phyloP scores from a whole-genome alignment of 2,888 invertebrate species.

The Aelia acuminata region DNA sequence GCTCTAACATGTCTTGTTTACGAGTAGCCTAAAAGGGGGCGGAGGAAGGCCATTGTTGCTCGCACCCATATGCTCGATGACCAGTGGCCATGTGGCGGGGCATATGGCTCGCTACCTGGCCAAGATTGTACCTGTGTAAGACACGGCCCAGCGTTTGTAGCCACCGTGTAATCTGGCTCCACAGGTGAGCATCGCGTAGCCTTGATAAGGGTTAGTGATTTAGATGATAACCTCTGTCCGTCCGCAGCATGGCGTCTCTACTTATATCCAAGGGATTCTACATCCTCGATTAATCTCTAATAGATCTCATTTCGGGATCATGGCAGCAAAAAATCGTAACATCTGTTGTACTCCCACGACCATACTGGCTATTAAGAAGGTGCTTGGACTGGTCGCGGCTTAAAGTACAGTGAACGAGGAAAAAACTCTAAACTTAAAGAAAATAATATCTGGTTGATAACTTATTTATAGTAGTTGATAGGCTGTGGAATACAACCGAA shows the following conservation, averaged over 20 bases:
- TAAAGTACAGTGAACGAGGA: too few species aligned
- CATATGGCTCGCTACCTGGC: not conserved
- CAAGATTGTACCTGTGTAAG: not conserved
- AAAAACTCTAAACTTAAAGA: too few species aligned
- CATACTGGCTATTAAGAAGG: not conserved
- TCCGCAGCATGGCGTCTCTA: not conserved
- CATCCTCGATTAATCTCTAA: constrained; percentile 35
- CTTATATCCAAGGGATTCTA: not conserved
- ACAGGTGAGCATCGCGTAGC: constrained; percentile 35
- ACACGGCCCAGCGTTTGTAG: not conserved
- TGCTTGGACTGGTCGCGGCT: not conserved
- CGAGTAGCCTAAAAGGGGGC: not conserved
- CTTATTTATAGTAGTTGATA: too few species aligned
- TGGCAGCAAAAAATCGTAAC: not conserved
- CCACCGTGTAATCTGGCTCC: constrained; percentile 27
- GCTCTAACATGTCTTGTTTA: not conserved
- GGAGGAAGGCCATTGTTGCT: not conserved
- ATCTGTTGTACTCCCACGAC: not conserved
- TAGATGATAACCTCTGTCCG: constrained; percentile 29
- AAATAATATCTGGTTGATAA: too few species aligned
- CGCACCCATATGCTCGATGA: constrained; percentile 33
- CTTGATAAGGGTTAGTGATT: not conserved
- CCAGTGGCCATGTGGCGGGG: constrained; percentile 24
- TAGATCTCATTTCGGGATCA: not conserved
- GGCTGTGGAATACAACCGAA: too few species aligned